Percentiles rank a stretch among this genome's conserved stretches.
phyloP scores from a whole-genome alignment of 2,797 vertebrate species.

The Spondyliosoma cantharus region DNA sequence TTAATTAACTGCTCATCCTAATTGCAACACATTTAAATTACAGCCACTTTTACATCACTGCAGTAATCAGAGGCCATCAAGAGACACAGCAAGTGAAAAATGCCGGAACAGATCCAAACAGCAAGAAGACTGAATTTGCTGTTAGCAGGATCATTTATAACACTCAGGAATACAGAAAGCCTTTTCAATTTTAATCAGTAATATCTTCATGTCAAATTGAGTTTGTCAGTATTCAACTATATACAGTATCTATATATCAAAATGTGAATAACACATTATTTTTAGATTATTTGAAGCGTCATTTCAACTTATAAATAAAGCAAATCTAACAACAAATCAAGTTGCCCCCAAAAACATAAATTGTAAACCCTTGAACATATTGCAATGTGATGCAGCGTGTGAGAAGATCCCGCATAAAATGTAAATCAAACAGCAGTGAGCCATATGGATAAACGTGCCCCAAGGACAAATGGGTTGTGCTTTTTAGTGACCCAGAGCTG shows the following conservation, averaged over 20 bases:
- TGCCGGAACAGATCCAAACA: neutral
- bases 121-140: neutral
- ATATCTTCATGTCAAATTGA: neutral
- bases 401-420: constrained; percentile 21
- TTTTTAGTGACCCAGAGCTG: constrained; percentile 63
- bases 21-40: constrained; percentile 31
- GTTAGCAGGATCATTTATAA: neutral
- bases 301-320: constrained; percentile 11
- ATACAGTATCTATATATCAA: neutral
- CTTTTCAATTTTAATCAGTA: neutral
- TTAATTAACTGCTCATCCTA: constrained; percentile 26
- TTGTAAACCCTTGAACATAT: neutral
- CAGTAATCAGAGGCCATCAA: constrained; percentile 28
- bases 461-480: constrained; percentile 64
- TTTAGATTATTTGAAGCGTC: neutral
- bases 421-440: constrained; percentile 36
- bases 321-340: neutral
- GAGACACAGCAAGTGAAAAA: neutral
- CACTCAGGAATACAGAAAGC: neutral
- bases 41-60: constrained; percentile 24
- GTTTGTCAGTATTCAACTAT: neutral
- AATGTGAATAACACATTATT: neutral
- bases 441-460: constrained; percentile 58
- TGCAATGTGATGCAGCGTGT: constrained; percentile 25
- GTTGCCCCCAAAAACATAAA: neutral